Evolutionary conservation across 2,888 invertebrate genomes (phyloP).

Genomic region (Autographa gamma): DNA sequence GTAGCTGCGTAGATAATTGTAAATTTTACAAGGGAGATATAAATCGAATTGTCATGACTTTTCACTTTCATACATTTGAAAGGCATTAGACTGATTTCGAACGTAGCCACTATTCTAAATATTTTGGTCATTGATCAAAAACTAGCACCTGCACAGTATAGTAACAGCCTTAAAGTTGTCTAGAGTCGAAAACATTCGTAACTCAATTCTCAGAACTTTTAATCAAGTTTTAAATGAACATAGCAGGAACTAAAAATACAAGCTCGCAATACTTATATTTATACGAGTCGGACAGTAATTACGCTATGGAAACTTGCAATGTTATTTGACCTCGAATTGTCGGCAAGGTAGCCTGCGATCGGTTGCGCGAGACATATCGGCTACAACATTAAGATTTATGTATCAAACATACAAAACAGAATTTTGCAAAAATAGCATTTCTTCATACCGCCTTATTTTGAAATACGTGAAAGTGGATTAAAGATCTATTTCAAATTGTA

Average conservation of each 20-base stretch:
- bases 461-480: constrained; percentile 1
- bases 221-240: constrained; percentile 8
- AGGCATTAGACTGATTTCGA: too few species aligned
- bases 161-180: not conserved
- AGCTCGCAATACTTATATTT: not conserved
- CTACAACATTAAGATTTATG: constrained; percentile 34
- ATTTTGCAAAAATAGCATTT: constrained; percentile 29
- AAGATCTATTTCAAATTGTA: not conserved
- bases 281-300: constrained; percentile 21
- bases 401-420: constrained; percentile 23
- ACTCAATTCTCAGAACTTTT: constrained; percentile 22
- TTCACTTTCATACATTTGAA: too few species aligned
- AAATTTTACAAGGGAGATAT: too few species aligned
- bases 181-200: not conserved
- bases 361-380: constrained; percentile 26
- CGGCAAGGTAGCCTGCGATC: constrained; percentile 15
- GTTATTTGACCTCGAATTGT: constrained; percentile 45
- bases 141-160: not conserved
- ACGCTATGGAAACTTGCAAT: constrained; percentile 31
- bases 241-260: constrained; percentile 31
- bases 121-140: too few species aligned
- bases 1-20: too few species aligned
- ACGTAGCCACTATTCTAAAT: too few species aligned
- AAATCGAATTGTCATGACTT: too few species aligned
- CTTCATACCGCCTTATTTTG: not conserved